These are phyloP conservation scores for Nebria salina DNA, from an alignment of 2,888 invertebrate genomes.

Conservation along the genomic window DNA sequence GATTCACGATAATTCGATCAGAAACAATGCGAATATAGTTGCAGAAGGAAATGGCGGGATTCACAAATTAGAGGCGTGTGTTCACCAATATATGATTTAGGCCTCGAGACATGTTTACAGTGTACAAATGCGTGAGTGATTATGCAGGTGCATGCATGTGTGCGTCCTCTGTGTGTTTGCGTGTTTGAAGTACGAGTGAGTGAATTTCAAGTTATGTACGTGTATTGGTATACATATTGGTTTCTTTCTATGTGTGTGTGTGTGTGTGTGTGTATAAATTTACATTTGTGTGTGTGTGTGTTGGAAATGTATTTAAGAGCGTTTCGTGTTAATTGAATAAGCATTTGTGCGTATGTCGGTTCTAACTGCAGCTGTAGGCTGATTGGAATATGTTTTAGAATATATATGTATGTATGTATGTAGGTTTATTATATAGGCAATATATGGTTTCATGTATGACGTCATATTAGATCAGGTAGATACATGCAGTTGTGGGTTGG, in stretches of 20 bases:
- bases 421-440: background rate
- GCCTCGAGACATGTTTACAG: background rate
- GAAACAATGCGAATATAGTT: background rate
- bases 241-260: background rate
- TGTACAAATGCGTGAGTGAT: background rate
- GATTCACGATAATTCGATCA: background rate
- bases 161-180: background rate
- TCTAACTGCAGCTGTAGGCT: background rate
- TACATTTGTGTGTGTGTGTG: background rate
- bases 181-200: background rate
- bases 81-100: background rate
- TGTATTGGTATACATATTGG: background rate
- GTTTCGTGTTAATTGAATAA: background rate
- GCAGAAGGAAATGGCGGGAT: background rate
- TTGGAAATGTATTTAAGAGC: background rate
- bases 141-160: background rate
- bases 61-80: background rate
- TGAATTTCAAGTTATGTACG: background rate
- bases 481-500: background rate
- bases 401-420: background rate
- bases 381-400: background rate
- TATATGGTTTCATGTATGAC: background rate
- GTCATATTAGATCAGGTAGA: background rate
- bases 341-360: background rate
- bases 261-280: too few relatives aligned